phyloP scores from a whole-genome alignment of 2,888 invertebrate species.

The Hirtodrosophila confusa region DNA sequence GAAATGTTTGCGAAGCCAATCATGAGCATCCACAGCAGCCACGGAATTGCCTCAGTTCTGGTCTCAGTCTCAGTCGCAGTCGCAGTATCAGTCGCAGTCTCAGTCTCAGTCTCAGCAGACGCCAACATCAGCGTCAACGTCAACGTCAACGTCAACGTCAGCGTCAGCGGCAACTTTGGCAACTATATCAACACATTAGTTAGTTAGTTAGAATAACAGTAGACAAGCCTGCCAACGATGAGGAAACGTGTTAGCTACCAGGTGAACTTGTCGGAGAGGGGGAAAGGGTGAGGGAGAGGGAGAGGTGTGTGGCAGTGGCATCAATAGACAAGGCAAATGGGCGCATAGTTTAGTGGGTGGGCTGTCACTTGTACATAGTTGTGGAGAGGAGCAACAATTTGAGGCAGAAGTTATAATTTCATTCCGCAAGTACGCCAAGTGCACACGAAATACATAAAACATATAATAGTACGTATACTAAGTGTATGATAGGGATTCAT shows the following conservation, averaged over 20 bases:
- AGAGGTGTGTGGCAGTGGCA: background rate
- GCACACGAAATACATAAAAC: slow-evolving; percentile 32
- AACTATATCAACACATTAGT: slow-evolving; percentile 82
- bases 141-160: slow-evolving; percentile 3
- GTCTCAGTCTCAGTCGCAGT: slow-evolving; percentile 1
- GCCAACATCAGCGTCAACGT: background rate
- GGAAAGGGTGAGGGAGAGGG: background rate
- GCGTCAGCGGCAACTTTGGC: slow-evolving; percentile 43
- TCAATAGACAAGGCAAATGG: no score
- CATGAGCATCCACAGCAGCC: slow-evolving; percentile 66
- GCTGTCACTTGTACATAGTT: slow-evolving; percentile 47
- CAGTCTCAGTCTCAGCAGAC: background rate
- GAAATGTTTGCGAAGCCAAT: slow-evolving; percentile 51
- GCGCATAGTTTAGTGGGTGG: background rate
- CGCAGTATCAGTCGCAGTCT: background rate
- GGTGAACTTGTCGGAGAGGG: background rate
- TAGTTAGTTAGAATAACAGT: slow-evolving; percentile 72
- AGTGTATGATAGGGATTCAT: slow-evolving; percentile 17
- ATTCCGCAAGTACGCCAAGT: slow-evolving; percentile 22
- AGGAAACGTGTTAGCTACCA: background rate
- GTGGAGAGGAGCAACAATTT: slow-evolving; percentile 7
- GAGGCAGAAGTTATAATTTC: slow-evolving; percentile 16
- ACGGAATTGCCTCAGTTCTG: slow-evolving; percentile 22
- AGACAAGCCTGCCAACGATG: slow-evolving; percentile 6
- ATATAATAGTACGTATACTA: slow-evolving; percentile 19